Evolutionary conservation across 2,113 vertebrate species (phyloP).

Genomic region (Setophaga kirtlandii): DNA sequence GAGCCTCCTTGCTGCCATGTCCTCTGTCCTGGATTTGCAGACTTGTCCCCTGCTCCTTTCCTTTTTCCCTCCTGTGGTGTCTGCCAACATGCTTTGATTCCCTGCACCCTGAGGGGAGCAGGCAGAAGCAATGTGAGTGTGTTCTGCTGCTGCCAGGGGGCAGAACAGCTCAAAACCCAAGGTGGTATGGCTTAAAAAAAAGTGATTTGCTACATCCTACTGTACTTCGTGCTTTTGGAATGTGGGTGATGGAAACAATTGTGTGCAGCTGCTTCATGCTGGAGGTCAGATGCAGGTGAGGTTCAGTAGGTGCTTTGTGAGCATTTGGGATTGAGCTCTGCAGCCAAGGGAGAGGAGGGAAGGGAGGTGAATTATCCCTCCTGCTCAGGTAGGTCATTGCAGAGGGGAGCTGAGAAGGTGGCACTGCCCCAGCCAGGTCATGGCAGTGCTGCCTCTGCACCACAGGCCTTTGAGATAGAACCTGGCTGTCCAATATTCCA

Average conservation of each 20-base stretch:
- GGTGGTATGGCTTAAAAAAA: neutral
- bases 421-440: neutral
- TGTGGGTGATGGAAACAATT: neutral
- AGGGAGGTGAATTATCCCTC: neutral
- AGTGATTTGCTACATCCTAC: neutral
- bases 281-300: neutral
- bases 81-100: accelerated
- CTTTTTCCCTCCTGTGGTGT: neutral
- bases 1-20: accelerated
- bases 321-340: neutral
- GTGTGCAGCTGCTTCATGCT: neutral
- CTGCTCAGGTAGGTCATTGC: neutral
- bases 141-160: neutral
- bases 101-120: neutral
- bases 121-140: neutral
- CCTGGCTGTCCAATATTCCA: accelerated
- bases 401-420: neutral
- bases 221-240: neutral
- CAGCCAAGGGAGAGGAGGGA: neutral
- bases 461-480: neutral
- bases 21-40: neutral
- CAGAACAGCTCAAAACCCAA: neutral
- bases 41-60: neutral
- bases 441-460: neutral
- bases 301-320: neutral